Percentiles rank a stretch among this genome's conserved stretches.
Evolutionary conservation across 2,797 vertebrate genomes (phyloP).

Genomic region (Poecilia gillii): DNA sequence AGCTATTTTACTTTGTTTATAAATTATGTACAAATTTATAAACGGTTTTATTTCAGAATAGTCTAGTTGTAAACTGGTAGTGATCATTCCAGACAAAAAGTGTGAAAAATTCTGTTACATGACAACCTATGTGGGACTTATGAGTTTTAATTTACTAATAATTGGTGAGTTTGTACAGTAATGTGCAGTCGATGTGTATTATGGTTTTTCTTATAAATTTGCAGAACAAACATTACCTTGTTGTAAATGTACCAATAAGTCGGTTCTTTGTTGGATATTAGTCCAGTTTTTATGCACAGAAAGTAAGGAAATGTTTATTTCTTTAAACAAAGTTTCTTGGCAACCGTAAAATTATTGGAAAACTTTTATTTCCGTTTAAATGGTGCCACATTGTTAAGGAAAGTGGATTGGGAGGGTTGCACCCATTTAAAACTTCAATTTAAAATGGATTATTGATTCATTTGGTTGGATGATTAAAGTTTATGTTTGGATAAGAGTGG

Average conservation of each 20-base stretch:
- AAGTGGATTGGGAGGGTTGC: not conserved
- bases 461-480: not conserved
- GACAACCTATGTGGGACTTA: not conserved
- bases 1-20: not conserved
- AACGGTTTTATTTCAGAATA: not conserved
- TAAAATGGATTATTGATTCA: not conserved
- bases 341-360: not conserved
- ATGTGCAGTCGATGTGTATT: not conserved
- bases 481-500: not conserved
- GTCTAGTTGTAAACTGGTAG: not conserved
- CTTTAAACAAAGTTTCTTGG: not conserved
- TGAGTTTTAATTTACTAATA: not conserved
- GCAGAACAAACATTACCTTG: not conserved
- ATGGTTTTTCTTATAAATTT: not conserved
- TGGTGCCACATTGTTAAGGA: not conserved
- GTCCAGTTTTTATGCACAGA: not conserved
- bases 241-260: not conserved
- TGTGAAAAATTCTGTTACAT: not conserved
- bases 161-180: constrained; percentile 22
- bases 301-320: not conserved
- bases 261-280: not conserved
- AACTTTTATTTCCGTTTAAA: not conserved
- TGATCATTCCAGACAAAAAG: not conserved
- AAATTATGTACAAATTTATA: not conserved
- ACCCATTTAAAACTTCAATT: not conserved